Base-by-base conservation (phyloP, 2,797 vertebrate genomes). In the Rhadinocentrus ornatus region DNA sequence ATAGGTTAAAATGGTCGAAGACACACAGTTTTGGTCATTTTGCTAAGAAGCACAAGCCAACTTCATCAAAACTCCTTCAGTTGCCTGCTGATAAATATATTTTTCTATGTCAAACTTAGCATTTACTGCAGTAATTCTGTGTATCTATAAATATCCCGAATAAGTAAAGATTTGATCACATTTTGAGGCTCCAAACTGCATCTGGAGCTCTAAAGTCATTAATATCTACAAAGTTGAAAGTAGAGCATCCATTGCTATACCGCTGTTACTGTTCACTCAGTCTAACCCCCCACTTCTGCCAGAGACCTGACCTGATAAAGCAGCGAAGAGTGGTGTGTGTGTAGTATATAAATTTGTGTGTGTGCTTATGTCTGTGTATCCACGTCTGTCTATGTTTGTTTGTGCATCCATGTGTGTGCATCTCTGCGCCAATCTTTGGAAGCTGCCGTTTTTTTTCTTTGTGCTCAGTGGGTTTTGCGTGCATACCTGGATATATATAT, bases 251-350 rank as follows among this genome's bases (percentile, higher is more conserved):
- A 48, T 71, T 60, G 70, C 83, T 78, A 41, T 72, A 71, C 64
- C 2, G 64, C 78, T 71, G 77, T 75, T 74, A 63, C 76, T 75
- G 67, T 82, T 83, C 75, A 76, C 86, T 86, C 68, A 73, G 61
- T 80, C 58, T 61, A 77, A 76, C 54, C 66, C 68, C 63, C 59
- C 69, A 54, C 65, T 73, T 34, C 81, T 81, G 74, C 82, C 73
- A 73, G 78, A 82, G 82, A 82, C 69, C 69, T 92, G 89, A 91
- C 91, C 89, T 88, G 77, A 87, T 89, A 91, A 91, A 89, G 74
- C 77, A 73, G 78, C 62, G 74, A 74, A 77, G 82, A 58, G 78
- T 64, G 44, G 73, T 67, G 62, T 75, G 76, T 76, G 67, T 68
- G 67, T 61, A n/a, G 72, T 52, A 22, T 64, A 61, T 62, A 54